Evolutionary conservation across 2,797 vertebrate genomes (phyloP).

Genomic region (Pelobates cultripes): DNA sequence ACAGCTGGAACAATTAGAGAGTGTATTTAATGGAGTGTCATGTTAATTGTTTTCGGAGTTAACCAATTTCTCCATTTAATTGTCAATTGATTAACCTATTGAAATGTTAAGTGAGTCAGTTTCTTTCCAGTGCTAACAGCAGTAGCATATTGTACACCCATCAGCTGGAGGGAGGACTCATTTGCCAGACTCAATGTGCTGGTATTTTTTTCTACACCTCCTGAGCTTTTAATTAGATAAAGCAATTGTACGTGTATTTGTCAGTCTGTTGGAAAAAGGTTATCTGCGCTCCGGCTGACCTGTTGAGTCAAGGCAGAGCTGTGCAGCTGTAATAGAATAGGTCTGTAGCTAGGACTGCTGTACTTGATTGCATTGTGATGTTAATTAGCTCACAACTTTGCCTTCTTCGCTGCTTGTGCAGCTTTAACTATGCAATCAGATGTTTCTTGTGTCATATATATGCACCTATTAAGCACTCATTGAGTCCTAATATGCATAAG

Average conservation of each 20-base stretch:
- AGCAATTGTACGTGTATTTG: conserved; percentile 77
- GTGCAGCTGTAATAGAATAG: conserved; percentile 73
- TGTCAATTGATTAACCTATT: conserved; percentile 87
- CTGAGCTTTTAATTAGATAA: conserved; percentile 82
- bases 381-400: conserved; percentile 76
- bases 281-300: conserved; percentile 77
- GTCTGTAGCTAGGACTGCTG: conserved; percentile 74
- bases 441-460: conserved; percentile 72
- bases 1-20: conserved; percentile 81
- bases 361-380: conserved; percentile 80
- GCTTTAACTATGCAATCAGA: conserved; percentile 71
- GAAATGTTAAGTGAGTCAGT: conserved; percentile 88
- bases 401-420: conserved; percentile 67
- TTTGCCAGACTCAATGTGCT: conserved; percentile 70
- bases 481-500: conserved; percentile 72
- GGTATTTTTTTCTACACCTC: conserved; percentile 75
- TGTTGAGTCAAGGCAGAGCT: conserved; percentile 60
- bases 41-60: conserved; percentile 84
- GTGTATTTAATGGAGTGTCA: conserved; percentile 83
- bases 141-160: conserved; percentile 69
- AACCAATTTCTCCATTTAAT: conserved; percentile 86
- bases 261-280: conserved; percentile 73
- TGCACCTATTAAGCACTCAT: conserved; percentile 70
- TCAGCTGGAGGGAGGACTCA: conserved; percentile 70
- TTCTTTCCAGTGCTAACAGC: conserved; percentile 81